Evolutionary conservation across 2,797 vertebrate species (phyloP).

Genomic region (Lithobates pipiens): DNA sequence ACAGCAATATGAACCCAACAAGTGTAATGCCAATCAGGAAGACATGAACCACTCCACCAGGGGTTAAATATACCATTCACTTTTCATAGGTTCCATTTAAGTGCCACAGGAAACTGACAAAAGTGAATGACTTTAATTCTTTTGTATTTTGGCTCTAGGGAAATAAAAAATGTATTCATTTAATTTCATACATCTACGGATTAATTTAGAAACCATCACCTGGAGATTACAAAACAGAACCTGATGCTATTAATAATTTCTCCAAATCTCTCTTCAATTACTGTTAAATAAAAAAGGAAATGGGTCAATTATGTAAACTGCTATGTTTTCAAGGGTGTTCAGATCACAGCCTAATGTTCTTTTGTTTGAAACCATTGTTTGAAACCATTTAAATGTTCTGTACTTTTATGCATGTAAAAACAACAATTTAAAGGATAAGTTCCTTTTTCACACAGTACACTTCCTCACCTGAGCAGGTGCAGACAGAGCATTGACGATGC

Average conservation of each 20-base stretch:
- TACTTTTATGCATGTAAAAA: too few relatives aligned
- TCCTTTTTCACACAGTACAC: too few relatives aligned
- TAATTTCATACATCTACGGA: background rate
- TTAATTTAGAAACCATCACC: conserved; percentile 9
- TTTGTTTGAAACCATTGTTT: background rate
- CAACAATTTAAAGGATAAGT: too few relatives aligned
- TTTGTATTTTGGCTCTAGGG: background rate
- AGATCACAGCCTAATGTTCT: background rate
- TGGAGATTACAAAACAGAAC: background rate
- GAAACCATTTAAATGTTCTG: background rate
- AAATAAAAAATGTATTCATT: background rate
- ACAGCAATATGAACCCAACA: too few relatives aligned
- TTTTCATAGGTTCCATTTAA: background rate
- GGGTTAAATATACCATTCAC: background rate
- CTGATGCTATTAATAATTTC: conserved; percentile 30
- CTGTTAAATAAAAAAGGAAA: conserved; percentile 15
- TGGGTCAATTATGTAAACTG: conserved; percentile 13
- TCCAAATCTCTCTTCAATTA: conserved; percentile 7
- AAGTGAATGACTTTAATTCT: background rate
- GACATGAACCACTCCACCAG: background rate
- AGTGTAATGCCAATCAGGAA: too few relatives aligned
- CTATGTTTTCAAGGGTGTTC: background rate
- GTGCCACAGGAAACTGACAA: background rate
- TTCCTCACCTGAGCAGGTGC: too few relatives aligned
- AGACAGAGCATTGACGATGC: too few relatives aligned